A percentile compares a stretch with the other conserved stretches of the same genome.
Conservation (phyloP, 2,113 vertebrate species). For the Nesogale talazaci region DNA sequence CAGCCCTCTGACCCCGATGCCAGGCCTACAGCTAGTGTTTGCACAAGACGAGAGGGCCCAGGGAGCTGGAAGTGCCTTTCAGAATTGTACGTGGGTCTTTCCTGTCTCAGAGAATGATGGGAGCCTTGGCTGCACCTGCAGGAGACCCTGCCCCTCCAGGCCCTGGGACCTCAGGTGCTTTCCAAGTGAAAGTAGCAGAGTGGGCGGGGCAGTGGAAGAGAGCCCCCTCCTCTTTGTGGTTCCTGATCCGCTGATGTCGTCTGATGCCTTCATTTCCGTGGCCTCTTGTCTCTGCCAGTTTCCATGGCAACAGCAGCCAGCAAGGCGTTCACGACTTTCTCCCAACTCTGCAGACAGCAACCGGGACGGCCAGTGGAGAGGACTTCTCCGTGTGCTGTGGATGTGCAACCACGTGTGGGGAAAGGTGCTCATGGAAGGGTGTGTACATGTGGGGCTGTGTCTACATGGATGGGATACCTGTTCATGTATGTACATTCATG, state of each 20-base stretch:
- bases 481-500: background rate
- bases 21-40: too few relatives aligned
- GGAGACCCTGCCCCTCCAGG: background rate
- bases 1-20: too few relatives aligned
- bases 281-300: slow-evolving; percentile 85
- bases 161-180: background rate
- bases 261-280: slow-evolving; percentile 75
- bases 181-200: background rate
- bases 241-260: slow-evolving; percentile 82
- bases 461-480: background rate
- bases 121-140: slow-evolving; percentile 3
- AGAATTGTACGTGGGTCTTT: background rate
- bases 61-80: background rate
- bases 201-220: slow-evolving; percentile 54
- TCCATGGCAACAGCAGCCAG: slow-evolving; percentile 85
- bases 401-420: background rate
- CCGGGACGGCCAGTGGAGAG: slow-evolving; percentile 17
- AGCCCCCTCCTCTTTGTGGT: slow-evolving; percentile 50
- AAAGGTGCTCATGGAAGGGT: too few relatives aligned
- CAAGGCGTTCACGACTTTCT: slow-evolving; percentile 74
- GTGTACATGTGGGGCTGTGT: too few relatives aligned
- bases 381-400: background rate
- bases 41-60: background rate
- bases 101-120: background rate
- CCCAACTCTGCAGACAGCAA: slow-evolving; percentile 53